Evolutionary conservation across 2,113 vertebrate species (phyloP).

Genomic region (Formicarius rufipectus): DNA sequence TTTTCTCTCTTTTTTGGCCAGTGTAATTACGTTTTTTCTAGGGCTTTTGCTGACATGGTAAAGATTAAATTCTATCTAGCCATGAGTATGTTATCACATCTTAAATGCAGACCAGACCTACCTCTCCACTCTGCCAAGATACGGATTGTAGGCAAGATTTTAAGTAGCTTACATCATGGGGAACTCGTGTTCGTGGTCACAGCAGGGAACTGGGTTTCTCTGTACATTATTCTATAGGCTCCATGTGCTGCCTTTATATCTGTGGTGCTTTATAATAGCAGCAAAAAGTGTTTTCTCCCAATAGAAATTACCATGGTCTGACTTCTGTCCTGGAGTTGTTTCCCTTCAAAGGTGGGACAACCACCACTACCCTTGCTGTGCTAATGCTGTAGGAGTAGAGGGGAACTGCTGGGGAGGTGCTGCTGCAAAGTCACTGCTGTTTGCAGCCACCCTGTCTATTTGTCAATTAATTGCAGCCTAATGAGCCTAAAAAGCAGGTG

Average conservation of each 20-base stretch:
- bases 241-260: background rate
- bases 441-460: background rate
- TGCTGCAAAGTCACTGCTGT: background rate
- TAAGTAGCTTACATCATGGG: background rate
- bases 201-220: background rate
- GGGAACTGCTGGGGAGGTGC: background rate
- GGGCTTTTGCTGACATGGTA: background rate
- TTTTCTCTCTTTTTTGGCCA: background rate
- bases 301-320: background rate
- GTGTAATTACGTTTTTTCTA: background rate
- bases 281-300: background rate
- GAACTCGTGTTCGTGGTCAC: background rate
- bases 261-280: background rate
- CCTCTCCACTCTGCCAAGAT: background rate
- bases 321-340: background rate
- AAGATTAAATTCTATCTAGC: background rate
- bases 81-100: background rate
- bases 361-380: background rate
- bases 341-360: background rate
- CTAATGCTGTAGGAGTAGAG: background rate
- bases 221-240: background rate
- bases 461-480: background rate
- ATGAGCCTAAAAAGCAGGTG: background rate
- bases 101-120: slow-evolving; percentile 1
- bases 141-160: background rate